A percentile compares a stretch with the other conserved stretches of the same genome.
Evolutionary conservation across 1,140 invertebrate species (phyloP).

Genomic region (Kradibia gibbosae): DNA sequence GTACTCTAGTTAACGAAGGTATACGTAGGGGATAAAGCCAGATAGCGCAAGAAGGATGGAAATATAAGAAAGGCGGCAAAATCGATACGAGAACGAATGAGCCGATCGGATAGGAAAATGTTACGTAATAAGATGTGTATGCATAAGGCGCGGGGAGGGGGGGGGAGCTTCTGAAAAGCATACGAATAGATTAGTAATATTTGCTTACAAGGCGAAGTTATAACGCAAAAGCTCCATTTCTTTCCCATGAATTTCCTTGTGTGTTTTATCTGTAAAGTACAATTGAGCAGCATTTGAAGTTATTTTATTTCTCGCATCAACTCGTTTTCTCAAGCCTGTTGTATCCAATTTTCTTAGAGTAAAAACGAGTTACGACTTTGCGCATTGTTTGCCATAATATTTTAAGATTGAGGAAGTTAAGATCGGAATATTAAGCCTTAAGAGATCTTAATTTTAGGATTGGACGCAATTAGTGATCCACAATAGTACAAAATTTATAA

Average conservation of each 20-base stretch:
- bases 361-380: neutral
- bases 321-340: neutral
- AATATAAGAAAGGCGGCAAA: neutral
- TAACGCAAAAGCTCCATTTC: neutral
- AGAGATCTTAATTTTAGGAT: too few species aligned
- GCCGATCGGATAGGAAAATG: slow-evolving; percentile 11
- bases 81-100: slow-evolving; percentile 38
- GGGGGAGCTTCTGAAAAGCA: slow-evolving; percentile 48
- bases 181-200: slow-evolving; percentile 15
- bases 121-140: slow-evolving; percentile 19
- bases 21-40: neutral
- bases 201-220: neutral
- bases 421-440: neutral
- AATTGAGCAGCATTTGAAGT: neutral
- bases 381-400: neutral
- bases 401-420: neutral
- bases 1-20: neutral
- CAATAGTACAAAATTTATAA: too few species aligned
- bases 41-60: neutral
- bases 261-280: neutral
- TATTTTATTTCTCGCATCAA: neutral
- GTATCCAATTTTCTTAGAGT: neutral
- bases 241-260: neutral
- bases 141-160: too few species aligned
- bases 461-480: too few species aligned